Conservation (phyloP, 2,113 vertebrate genomes). For the Chionomys nivalis region DNA sequence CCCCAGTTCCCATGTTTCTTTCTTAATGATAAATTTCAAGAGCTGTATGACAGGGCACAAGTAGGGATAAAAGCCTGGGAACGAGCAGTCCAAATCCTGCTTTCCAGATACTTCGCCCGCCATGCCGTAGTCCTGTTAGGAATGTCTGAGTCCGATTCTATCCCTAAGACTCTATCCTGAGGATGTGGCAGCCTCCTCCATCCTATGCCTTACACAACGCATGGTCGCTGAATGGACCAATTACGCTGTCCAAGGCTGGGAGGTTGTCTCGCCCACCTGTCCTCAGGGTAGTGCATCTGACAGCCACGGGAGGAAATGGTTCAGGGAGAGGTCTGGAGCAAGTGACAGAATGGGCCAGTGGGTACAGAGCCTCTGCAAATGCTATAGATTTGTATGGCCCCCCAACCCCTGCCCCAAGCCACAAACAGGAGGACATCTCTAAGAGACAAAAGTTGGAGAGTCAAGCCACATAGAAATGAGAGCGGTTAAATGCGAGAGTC, state of each 20-base stretch:
- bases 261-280: background rate
- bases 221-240: background rate
- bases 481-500: background rate
- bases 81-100: background rate
- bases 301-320: background rate
- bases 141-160: background rate
- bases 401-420: background rate
- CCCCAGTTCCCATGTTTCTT: background rate
- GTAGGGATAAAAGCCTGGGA: background rate
- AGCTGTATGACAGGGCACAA: background rate
- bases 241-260: background rate
- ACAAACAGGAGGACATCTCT: background rate
- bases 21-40: conserved; percentile 13
- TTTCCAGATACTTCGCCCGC: background rate
- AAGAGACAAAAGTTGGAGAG: background rate
- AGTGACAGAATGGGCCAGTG: background rate
- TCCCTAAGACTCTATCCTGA: background rate
- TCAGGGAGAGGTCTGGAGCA: background rate
- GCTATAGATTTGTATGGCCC: no score
- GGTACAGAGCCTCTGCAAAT: background rate
- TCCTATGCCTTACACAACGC: background rate
- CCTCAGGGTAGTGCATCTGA: background rate
- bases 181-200: background rate
- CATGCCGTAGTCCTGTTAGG: background rate
- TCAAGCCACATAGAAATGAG: background rate